Conservation (phyloP, 2,888 invertebrate genomes). For the Stictocephala bisonia region DNA sequence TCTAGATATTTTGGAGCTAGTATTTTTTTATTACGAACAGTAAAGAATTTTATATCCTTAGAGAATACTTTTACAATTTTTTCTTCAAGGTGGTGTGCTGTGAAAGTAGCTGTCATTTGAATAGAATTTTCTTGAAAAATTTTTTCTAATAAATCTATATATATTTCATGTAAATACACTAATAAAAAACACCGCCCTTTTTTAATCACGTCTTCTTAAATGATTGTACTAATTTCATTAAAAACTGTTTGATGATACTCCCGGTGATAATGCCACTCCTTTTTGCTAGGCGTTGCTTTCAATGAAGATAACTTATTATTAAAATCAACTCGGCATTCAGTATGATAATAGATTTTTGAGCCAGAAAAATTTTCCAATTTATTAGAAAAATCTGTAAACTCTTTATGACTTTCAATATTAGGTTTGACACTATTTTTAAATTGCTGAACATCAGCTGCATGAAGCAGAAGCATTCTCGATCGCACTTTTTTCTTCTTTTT, state of each 20-base stretch:
- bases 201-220: background rate
- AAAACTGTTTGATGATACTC: background rate
- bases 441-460: too few relatives aligned
- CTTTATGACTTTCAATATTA: too few relatives aligned
- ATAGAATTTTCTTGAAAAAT: background rate
- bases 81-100: background rate
- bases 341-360: too few relatives aligned
- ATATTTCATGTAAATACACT: background rate
- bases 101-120: background rate
- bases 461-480: too few relatives aligned
- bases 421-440: too few relatives aligned
- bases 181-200: background rate
- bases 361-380: too few relatives aligned
- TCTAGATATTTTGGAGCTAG: background rate
- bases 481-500: too few relatives aligned
- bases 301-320: background rate
- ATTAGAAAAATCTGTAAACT: too few relatives aligned
- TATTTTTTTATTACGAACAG: background rate
- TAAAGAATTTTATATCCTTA: background rate
- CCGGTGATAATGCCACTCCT: background rate
- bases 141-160: background rate
- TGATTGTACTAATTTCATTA: background rate
- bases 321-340: too few relatives aligned
- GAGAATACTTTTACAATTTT: background rate
- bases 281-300: background rate